A percentile compares a stretch with the other conserved stretches of the same genome.
These are phyloP conservation scores for Cassiopea andromeda DNA, from an alignment of 30 jellyfish, hydroid and myxozoan species.

Conservation along the genomic window DNA sequence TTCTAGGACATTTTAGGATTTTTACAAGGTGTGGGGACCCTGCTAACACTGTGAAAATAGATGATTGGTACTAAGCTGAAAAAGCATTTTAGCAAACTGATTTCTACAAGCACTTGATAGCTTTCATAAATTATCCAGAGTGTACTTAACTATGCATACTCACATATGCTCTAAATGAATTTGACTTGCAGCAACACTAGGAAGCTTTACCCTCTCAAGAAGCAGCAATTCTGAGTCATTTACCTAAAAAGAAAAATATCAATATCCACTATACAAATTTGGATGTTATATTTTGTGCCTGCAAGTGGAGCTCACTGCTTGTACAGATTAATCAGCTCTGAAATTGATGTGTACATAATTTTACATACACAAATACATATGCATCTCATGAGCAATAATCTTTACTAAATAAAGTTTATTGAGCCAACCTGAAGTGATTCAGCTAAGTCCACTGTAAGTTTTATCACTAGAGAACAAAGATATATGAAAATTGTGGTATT, in stretches of 20 bases:
- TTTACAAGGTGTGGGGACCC: no score
- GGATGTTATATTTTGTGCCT: neutral
- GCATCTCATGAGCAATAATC: no score
- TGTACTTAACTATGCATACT: neutral
- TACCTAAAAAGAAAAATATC: conserved; percentile 5
- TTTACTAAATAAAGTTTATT: neutral
- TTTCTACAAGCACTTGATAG: no score
- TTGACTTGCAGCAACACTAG: conserved; percentile 58
- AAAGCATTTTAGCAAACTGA: no score
- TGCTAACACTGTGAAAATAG: no score
- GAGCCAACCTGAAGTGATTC: conserved; percentile 13
- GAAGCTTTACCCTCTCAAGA: conserved; percentile 30
- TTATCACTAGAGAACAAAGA: neutral
- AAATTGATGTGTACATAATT: no score
- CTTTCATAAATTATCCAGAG: no score
- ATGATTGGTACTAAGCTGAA: no score
- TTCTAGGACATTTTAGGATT: no score
- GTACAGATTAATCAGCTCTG: no score
- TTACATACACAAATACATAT: no score
- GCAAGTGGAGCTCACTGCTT: neutral
- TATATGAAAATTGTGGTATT: neutral
- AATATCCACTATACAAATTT: neutral
- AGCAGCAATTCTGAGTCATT: conserved; percentile 19
- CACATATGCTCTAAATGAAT: neutral
- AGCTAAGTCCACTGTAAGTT: conserved; percentile 14